Conservation (phyloP, 2,888 invertebrate genomes). For the Pyrochroa serraticornis region DNA sequence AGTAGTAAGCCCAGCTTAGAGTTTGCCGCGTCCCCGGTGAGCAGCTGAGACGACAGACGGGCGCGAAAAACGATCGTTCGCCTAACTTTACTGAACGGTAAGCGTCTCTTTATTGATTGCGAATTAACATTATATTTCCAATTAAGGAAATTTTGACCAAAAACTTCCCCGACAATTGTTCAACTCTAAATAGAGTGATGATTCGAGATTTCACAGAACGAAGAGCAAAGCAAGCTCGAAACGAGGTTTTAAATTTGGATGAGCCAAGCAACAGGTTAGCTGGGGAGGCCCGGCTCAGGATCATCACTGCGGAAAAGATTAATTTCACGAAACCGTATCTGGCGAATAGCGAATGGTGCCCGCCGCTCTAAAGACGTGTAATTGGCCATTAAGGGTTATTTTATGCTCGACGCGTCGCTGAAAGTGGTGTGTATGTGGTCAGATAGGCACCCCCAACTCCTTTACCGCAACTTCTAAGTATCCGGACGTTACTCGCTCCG, state of each 20-base stretch:
- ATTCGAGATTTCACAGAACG: conserved; percentile 4
- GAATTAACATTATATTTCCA: conserved; percentile 33
- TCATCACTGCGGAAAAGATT: conserved; percentile 47
- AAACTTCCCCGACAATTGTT: neutral
- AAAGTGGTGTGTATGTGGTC: conserved; percentile 53
- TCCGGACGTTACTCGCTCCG: conserved; percentile 42
- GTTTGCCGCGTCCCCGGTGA: conserved; percentile 56
- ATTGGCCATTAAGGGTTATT: conserved; percentile 53
- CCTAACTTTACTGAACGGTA: conserved; percentile 48
- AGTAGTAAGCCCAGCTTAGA: conserved; percentile 60
- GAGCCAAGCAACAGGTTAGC: conserved; percentile 51
- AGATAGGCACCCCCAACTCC: conserved; percentile 47
- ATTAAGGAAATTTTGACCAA: neutral
- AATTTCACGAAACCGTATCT: conserved; percentile 42
- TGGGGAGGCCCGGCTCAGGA: conserved; percentile 38
- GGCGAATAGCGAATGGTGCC: conserved; percentile 32
- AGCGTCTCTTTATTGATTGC: conserved; percentile 52
- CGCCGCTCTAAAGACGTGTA: conserved; percentile 44
- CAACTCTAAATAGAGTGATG: neutral
- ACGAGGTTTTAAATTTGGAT: conserved; percentile 48
- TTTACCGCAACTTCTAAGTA: conserved; percentile 52
- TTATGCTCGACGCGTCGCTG: conserved; percentile 45
- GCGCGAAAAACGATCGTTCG: conserved; percentile 51
- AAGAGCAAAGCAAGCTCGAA: conserved; percentile 3
- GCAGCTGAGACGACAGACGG: conserved; percentile 55